Percentiles rank a stretch among this genome's conserved stretches.
These are phyloP conservation scores for Cricetomys ansorgei DNA, from an alignment of 2,113 vertebrate genomes.

Conservation along the genomic window DNA sequence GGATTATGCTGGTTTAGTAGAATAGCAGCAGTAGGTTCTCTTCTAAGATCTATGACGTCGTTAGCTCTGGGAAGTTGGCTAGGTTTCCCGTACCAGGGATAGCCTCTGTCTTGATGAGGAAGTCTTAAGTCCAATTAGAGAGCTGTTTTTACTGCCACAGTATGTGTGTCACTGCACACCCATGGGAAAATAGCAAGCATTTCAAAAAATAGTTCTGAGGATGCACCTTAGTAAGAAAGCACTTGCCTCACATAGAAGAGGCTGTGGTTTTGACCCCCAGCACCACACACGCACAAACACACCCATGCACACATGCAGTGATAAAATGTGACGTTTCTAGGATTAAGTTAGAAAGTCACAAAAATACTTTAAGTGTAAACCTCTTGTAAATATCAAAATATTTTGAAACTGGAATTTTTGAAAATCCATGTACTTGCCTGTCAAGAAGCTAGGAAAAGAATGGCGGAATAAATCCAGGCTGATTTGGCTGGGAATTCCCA, in stretches of 20 bases:
- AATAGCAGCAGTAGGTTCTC: background rate
- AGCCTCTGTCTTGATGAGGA: background rate
- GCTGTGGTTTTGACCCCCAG: background rate
- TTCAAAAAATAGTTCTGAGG: background rate
- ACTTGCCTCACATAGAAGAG: background rate
- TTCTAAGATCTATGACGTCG: background rate
- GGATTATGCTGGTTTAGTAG: background rate
- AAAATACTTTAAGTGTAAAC: background rate
- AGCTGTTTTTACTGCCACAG: background rate
- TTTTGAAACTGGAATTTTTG: slow-evolving; percentile 30
- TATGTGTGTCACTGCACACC: background rate
- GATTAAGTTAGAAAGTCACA: background rate
- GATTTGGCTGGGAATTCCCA: background rate
- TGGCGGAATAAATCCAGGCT: background rate
- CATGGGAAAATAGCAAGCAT: background rate
- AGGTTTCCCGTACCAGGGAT: background rate
- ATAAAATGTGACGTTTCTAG: background rate
- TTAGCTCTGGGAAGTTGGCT: background rate
- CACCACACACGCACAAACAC: background rate
- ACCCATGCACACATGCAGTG: background rate
- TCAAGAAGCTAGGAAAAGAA: slow-evolving; percentile 25
- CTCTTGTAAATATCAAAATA: slow-evolving; percentile 13
- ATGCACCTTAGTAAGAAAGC: no score
- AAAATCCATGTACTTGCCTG: background rate
- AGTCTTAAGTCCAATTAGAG: background rate